Percentiles rank a stretch among this genome's conserved stretches.
These are phyloP conservation scores for Clanis bilineata DNA, from an alignment of 2,888 invertebrate species.

Conservation along the genomic window DNA sequence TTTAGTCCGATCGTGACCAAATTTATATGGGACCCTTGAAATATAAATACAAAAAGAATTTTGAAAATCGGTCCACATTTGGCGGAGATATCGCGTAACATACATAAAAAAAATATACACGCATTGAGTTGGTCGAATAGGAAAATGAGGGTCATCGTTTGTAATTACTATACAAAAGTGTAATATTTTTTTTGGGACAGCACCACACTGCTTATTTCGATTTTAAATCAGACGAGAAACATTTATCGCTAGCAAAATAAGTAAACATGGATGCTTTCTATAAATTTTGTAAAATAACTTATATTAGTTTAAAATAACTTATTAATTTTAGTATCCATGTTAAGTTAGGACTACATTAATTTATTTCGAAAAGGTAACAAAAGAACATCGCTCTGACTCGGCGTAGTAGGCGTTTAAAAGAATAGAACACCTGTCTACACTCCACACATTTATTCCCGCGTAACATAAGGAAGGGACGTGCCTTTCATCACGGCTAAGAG, in stretches of 20 bases:
- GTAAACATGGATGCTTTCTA: not conserved
- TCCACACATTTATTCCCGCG: not conserved
- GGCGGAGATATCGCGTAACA: no score
- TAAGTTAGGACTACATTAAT: no score
- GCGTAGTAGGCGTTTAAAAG: not conserved
- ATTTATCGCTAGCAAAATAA: not conserved
- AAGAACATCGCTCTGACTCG: not conserved
- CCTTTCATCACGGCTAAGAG: slow-evolving; percentile 50
- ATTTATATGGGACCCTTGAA: no score
- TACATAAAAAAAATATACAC: no score
- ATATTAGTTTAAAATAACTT: no score
- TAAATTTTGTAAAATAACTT: not conserved
- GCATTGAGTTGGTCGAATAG: no score
- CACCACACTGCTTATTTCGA: not conserved
- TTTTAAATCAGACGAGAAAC: not conserved
- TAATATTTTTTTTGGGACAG: not conserved
- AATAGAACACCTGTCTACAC: slow-evolving; percentile 1
- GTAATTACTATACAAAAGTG: not conserved
- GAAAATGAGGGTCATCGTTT: no score
- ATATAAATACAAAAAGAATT: no score
- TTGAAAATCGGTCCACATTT: no score
- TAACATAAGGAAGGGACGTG: slow-evolving; percentile 25
- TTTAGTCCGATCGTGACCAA: no score
- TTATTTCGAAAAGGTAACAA: slow-evolving; percentile 8
- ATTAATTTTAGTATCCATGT: no score